Percentiles rank a stretch among this genome's conserved stretches.
These are phyloP conservation scores for Pseudobourletiella spinata DNA, from an alignment of 1,140 invertebrate species.

Conservation along the genomic window DNA sequence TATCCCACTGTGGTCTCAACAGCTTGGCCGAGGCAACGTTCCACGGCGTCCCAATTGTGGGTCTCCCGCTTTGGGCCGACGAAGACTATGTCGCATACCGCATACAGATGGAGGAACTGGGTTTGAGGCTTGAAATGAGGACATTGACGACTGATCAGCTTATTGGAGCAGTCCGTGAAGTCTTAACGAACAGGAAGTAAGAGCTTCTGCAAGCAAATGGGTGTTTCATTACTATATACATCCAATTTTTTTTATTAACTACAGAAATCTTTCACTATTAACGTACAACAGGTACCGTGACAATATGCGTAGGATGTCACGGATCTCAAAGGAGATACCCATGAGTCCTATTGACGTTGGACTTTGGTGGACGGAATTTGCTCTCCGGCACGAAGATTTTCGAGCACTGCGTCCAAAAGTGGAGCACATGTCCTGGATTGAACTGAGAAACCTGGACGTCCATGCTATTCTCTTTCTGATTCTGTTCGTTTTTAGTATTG, in stretches of 20 bases:
- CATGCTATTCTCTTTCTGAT: background rate
- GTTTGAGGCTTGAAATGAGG: slow-evolving; percentile 4
- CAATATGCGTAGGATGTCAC: slow-evolving; percentile 46
- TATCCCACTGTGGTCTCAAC: slow-evolving; percentile 69
- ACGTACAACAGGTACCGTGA: slow-evolving; percentile 43
- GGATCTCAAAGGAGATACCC: slow-evolving; percentile 48
- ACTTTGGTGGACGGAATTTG: slow-evolving; percentile 54
- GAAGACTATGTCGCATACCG: slow-evolving; percentile 4
- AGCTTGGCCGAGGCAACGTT: slow-evolving; percentile 71
- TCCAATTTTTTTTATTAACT: too few species aligned
- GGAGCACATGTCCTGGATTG: slow-evolving; percentile 7
- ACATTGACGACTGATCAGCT: background rate
- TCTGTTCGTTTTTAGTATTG: background rate
- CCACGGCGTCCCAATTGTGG: slow-evolving; percentile 59
- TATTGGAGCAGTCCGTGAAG: background rate
- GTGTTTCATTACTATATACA: slow-evolving; percentile 9
- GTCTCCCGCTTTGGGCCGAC: slow-evolving; percentile 8
- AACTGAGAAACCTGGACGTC: background rate
- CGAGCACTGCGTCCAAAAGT: background rate
- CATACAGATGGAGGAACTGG: background rate
- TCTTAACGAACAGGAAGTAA: background rate
- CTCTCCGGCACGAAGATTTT: slow-evolving; percentile 37
- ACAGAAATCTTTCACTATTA: too few species aligned
- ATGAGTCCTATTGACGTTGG: slow-evolving; percentile 47
- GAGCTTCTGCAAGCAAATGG: background rate